Base-by-base conservation (phyloP, 2,113 vertebrate species). In the Mungos mungo region DNA sequence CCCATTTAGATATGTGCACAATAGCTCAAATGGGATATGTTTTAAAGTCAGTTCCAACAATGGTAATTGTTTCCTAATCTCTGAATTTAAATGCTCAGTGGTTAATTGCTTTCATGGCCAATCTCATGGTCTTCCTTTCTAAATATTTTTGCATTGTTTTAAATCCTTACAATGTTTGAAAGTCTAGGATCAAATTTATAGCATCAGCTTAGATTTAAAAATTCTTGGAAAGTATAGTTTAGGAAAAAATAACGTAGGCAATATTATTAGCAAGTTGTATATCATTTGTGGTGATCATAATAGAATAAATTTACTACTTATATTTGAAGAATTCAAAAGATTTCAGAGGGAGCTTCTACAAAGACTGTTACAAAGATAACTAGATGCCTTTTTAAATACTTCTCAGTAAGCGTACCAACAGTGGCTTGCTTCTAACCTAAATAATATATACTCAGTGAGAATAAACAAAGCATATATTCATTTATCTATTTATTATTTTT, bases 31-130 rank as follows among this genome's bases (percentile, higher is more conserved):
- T 65, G 0, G 80, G 82, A 88, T 13, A 25, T 82, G 2, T 88
- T 77, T 18, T 3, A n/a, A 76, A 92, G 92, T 96, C 10, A 76
- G 0, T 77, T 92, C 35, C 3, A 0, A 77, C 54, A 50, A 41
- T 91, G 65, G 74, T 91, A 86, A 63, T 86, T 87, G 71, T 94
- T 98, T 96, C 90, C 15, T 93, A 96, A 69, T 16, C 29, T 96
- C 89, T 38, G 81, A 38, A 96, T 31, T 85, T 52, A 92, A 97
- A 88, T 5, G 35, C 19, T 7, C 85, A 60, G 1, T 8, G 16
- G 82, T 80, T 89, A 15, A 77, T 63, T 88, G n/a, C 50, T 87
- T 95, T 54, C 69, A 45, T 23, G 66, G 66, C 72, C 21, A 65
- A 3, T 8, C 41, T 95, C 3, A 29, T 2, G 72, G 2, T 93